Conservation (phyloP, 2,888 invertebrate species). For the Escarpia spicata region DNA sequence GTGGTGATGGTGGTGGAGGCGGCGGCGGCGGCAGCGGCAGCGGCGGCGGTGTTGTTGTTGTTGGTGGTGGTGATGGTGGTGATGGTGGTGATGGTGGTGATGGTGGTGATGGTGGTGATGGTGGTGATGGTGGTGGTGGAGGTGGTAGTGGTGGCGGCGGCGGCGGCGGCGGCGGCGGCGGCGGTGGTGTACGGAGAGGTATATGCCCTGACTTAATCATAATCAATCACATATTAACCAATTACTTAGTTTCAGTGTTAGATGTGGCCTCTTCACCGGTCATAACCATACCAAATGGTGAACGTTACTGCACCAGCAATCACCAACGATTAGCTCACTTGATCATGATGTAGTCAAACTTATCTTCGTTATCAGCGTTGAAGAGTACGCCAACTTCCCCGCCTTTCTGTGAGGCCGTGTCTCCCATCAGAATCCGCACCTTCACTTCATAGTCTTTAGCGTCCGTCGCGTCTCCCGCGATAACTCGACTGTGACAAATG, state of each 20-base stretch:
- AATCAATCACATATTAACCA: too few relatives aligned
- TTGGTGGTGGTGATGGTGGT: too few relatives aligned
- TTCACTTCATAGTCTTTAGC: background rate
- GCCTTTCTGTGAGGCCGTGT: background rate
- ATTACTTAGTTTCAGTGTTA: background rate
- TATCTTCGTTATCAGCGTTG: conserved; percentile 8
- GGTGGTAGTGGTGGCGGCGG: too few relatives aligned
- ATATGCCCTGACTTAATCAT: too few relatives aligned
- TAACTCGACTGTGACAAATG: background rate
- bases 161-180: too few relatives aligned
- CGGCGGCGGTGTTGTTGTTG: too few relatives aligned
- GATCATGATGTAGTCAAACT: conserved; percentile 6
- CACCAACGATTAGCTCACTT: background rate
- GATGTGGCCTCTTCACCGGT: background rate
- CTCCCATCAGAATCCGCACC: background rate
- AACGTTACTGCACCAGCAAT: background rate
- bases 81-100: too few relatives aligned
- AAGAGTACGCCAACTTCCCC: background rate
- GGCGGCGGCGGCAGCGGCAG: too few relatives aligned
- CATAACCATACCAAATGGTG: background rate
- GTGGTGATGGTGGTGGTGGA: too few relatives aligned
- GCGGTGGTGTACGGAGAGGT: too few relatives aligned
- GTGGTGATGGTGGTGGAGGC: too few relatives aligned
- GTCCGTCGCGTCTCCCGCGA: background rate
- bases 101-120: too few relatives aligned